Percentiles rank a stretch among this genome's conserved stretches.
These are phyloP conservation scores for Lathronympha strigana DNA, from an alignment of 2,888 invertebrate species.

Conservation along the genomic window DNA sequence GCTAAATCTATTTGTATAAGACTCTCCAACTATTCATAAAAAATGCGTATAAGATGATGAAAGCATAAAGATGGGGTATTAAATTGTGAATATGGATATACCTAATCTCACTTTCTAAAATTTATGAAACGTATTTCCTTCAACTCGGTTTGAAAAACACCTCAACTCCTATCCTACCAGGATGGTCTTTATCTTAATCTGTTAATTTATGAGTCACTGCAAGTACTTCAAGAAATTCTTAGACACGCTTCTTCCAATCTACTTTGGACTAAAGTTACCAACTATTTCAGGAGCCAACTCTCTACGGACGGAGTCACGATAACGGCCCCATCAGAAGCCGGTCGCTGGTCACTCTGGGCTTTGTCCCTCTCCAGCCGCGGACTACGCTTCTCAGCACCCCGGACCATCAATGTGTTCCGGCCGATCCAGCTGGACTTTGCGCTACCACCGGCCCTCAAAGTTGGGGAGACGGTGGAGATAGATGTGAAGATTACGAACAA, in stretches of 20 bases:
- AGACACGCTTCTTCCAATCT: neutral
- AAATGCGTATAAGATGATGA: too few species aligned
- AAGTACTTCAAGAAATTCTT: neutral
- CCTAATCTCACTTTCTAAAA: too few species aligned
- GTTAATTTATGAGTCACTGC: too few species aligned
- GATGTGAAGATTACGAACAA: slow-evolving; percentile 88
- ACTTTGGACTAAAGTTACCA: neutral
- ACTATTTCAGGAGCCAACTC: slow-evolving; percentile 76
- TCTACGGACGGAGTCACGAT: slow-evolving; percentile 85
- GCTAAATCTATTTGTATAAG: too few species aligned
- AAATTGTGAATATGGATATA: too few species aligned
- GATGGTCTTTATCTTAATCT: neutral
- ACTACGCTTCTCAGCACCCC: slow-evolving; percentile 83
- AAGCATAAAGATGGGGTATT: too few species aligned
- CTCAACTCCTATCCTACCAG: too few species aligned
- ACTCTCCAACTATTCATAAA: too few species aligned
- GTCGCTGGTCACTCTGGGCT: slow-evolving; percentile 87
- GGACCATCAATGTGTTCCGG: slow-evolving; percentile 85
- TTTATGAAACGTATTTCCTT: too few species aligned
- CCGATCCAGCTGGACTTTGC: slow-evolving; percentile 86
- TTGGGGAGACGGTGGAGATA: slow-evolving; percentile 87
- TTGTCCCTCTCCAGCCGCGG: slow-evolving; percentile 82
- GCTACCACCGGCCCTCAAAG: slow-evolving; percentile 84
- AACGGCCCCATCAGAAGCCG: slow-evolving; percentile 85
- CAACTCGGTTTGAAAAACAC: too few species aligned